These are phyloP conservation scores for Ceyx cyanopectus DNA, from an alignment of 2,113 vertebrate genomes.

Conservation along the genomic window DNA sequence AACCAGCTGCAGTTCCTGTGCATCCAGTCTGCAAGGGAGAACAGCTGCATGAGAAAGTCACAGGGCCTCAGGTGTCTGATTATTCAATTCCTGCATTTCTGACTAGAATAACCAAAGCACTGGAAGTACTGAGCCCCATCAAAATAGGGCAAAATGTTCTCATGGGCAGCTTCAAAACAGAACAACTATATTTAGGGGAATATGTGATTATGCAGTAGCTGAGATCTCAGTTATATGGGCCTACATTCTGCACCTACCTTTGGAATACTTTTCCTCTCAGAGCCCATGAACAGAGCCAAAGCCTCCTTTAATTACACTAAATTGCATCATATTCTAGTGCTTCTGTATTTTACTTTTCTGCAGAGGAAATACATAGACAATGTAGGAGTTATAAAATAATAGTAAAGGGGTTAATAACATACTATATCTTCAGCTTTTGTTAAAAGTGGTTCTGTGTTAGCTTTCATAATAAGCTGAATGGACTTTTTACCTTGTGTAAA, in stretches of 20 bases:
- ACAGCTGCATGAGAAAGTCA: background rate
- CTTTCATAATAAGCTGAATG: background rate
- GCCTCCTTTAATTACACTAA: background rate
- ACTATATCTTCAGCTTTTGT: background rate
- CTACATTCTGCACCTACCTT: background rate
- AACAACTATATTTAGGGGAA: background rate
- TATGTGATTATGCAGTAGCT: background rate
- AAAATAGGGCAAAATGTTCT: background rate
- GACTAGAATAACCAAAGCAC: background rate
- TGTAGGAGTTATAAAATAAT: background rate
- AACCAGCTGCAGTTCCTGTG: background rate
- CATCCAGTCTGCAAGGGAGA: background rate
- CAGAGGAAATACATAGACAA: background rate
- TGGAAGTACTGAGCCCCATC: background rate
- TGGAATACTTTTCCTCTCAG: background rate
- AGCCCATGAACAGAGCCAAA: background rate
- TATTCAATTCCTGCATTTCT: background rate
- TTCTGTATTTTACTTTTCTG: background rate
- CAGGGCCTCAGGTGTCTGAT: background rate
- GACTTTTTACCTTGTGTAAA: constrained; percentile 81
- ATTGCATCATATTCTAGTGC: background rate
- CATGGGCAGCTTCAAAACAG: background rate
- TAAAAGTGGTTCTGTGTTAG: background rate
- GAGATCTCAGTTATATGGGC: background rate
- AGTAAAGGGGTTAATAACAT: background rate